Percentiles rank a stretch among this genome's conserved stretches.
These are phyloP conservation scores for Scatophagus argus DNA, from an alignment of 2,113 vertebrate genomes.

Conservation along the genomic window DNA sequence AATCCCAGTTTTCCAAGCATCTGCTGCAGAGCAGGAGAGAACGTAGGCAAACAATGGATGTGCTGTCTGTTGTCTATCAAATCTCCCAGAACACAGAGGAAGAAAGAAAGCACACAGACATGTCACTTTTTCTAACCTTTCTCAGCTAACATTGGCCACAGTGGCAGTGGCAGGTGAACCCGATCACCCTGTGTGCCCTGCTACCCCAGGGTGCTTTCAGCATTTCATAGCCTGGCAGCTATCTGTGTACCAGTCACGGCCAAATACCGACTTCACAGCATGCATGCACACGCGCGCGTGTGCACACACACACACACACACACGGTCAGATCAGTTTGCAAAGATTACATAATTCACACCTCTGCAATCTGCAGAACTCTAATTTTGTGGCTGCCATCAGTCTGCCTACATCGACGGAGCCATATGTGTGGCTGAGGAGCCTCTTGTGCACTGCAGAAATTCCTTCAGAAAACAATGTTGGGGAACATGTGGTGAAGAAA, in stretches of 20 bases:
- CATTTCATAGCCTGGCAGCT: slow-evolving; percentile 61
- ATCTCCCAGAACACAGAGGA: slow-evolving; percentile 7
- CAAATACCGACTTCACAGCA: slow-evolving; percentile 31
- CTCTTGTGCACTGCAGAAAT: slow-evolving; percentile 37
- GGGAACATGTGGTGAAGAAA: slow-evolving; percentile 38
- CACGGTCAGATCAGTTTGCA: slow-evolving; percentile 32
- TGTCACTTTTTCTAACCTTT: slow-evolving; percentile 1
- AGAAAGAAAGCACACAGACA: slow-evolving; percentile 13
- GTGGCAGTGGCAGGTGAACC: slow-evolving; percentile 42
- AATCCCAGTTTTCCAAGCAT: slow-evolving; percentile 64
- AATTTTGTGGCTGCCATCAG: slow-evolving; percentile 54
- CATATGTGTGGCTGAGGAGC: slow-evolving; percentile 33
- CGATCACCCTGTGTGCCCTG: slow-evolving; percentile 76
- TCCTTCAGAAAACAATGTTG: slow-evolving; percentile 50
- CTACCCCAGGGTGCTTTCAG: slow-evolving; percentile 69
- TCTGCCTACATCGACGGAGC: slow-evolving; percentile 28
- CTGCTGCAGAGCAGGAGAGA: slow-evolving; percentile 42
- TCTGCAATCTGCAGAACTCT: slow-evolving; percentile 43
- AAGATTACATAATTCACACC: slow-evolving; percentile 72
- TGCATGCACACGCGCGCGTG: background rate
- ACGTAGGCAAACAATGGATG: slow-evolving; percentile 48
- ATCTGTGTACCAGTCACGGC: slow-evolving; percentile 37
- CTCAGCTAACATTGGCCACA: slow-evolving; percentile 1
- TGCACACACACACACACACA: slow-evolving; percentile 4
- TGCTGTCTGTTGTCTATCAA: slow-evolving; percentile 50